phyloP scores from a whole-genome alignment of 2,797 vertebrate species.

The Cuniculus paca region DNA sequence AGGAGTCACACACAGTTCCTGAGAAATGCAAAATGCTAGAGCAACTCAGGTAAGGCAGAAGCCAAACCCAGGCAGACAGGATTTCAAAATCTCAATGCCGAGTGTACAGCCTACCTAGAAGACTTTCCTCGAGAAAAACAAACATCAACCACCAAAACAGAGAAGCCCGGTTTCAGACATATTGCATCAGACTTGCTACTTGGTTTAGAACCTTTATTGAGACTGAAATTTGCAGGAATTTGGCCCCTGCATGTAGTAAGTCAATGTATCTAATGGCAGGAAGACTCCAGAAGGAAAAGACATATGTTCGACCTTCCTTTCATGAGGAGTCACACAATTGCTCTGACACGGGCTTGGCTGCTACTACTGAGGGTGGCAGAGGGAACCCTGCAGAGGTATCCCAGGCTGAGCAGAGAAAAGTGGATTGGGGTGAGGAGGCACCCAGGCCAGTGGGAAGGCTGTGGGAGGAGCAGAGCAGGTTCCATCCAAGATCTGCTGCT shows the following conservation, averaged over 20 bases:
- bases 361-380: background rate
- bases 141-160: background rate
- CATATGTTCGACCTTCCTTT: background rate
- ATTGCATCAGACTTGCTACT: background rate
- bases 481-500: no score
- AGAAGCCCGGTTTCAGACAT: background rate
- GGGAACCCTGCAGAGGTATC: background rate
- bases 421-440: fast-evolving
- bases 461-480: background rate
- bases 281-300: background rate
- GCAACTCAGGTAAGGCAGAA: background rate
- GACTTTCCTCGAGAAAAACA: background rate
- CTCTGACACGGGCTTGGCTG: background rate
- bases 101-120: background rate
- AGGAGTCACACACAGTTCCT: background rate
- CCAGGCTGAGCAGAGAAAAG: no score
- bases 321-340: background rate
- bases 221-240: background rate
- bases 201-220: background rate
- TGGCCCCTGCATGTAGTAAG: no score
- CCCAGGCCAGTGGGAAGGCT: fast-evolving
- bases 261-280: background rate
- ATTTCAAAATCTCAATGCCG: fast-evolving
- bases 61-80: background rate
- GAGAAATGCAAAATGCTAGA: background rate